These are phyloP conservation scores for Clitarchus hookeri DNA, from an alignment of 2,888 invertebrate species.

Conservation along the genomic window DNA sequence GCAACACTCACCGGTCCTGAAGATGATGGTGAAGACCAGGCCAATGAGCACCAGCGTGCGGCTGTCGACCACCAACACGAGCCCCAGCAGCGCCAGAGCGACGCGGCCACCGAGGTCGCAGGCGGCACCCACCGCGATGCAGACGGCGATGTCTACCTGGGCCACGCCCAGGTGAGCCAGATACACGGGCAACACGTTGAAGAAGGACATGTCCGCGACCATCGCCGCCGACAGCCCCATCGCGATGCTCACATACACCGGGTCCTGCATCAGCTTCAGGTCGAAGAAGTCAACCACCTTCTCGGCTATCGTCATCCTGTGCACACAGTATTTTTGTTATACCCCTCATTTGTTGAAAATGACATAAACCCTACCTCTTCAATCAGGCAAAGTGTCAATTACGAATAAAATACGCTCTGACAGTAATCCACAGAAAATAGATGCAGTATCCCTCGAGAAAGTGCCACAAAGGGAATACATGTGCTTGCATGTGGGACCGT, in stretches of 20 bases:
- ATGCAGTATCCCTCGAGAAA: no score
- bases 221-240: slow-evolving; percentile 27
- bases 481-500: no score
- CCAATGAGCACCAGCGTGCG: slow-evolving; percentile 68
- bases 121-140: slow-evolving; percentile 50
- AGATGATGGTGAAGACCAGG: slow-evolving; percentile 63
- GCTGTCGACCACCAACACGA: slow-evolving; percentile 65
- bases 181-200: slow-evolving; percentile 26
- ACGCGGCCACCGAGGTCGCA: slow-evolving; percentile 58
- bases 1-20: not conserved
- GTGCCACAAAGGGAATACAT: no score
- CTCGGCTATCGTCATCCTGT: not conserved
- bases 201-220: slow-evolving; percentile 29
- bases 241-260: slow-evolving; percentile 26
- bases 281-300: slow-evolving; percentile 31
- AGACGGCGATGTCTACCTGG: slow-evolving; percentile 40
- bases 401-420: no score
- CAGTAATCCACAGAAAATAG: no score
- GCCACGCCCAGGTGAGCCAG: slow-evolving; percentile 25
- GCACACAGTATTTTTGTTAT: not conserved
- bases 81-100: slow-evolving; percentile 65
- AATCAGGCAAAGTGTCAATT: no score
- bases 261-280: slow-evolving; percentile 29
- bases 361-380: no score
- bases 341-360: no score